Evolutionary conservation across 2,113 vertebrate genomes (phyloP), one percentile per base, ranked within the genome.

Genomic region (Apteryx owenii): DNA sequence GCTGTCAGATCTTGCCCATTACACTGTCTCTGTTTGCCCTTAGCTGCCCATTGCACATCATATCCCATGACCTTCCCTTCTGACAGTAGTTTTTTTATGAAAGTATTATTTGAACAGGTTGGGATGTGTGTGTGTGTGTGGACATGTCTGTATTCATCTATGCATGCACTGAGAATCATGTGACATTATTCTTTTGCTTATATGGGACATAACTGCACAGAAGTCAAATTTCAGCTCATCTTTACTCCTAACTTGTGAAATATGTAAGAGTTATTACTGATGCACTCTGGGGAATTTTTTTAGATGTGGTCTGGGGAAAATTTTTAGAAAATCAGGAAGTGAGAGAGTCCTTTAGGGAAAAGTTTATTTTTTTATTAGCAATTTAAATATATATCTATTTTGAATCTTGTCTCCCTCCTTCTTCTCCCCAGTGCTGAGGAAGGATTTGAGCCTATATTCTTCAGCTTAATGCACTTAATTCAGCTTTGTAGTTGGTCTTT

Each of bases 111-210:
- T 65, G 12, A 89, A 76, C 9, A 66, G 33, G 4, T 51, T 89
- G 46, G 17, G 28, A 9, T 0, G 1, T 25, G 36, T 18, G 17
- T 48, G 61, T 65, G 29, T 16, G 11, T 22, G 62, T 0, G 0
- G 62, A 44, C 29, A 13, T 26, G 17, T 12, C 51, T 68, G 8
- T 53, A 29, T 81, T 83, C 33, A 48, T 72, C 66, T 42, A 10
- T 36, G 23, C n/a, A 17, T 0, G 0, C 66, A 62, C 25, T 93
- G 46, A 56, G 28, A 81, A 60, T 46, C 22, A 46, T 60, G 28
- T 53, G 38, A n/a, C 21, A 13, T 81, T 61, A 5, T 7, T 71
- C 28, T 81, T 71, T 71, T 36, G 18, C 38, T 38, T 56, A 26
- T 10, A 42, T 8, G 42, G 56, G 66, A 50, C 10, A 78, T 33